A percentile compares a stretch with the other conserved stretches of the same genome.
phyloP scores from a whole-genome alignment of 2,113 vertebrate genomes.

The Mirza zaza region DNA sequence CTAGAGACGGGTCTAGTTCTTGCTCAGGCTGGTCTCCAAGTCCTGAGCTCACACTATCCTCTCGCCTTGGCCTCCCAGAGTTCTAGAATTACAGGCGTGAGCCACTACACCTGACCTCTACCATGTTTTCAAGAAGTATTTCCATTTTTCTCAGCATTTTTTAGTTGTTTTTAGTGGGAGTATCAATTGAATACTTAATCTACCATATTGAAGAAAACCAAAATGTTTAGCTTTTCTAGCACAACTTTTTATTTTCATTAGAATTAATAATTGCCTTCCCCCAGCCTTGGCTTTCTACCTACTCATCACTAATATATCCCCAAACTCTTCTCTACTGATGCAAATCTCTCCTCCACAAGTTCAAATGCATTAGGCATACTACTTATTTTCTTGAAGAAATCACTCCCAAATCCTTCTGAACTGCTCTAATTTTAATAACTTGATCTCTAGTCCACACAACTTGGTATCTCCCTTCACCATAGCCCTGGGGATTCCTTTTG shows the following conservation, averaged over 20 bases:
- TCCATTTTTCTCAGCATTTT: not conserved
- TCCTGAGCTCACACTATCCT: too few species aligned
- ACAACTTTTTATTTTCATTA: not conserved
- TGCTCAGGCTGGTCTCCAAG: too few species aligned
- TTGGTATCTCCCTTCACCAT: not conserved
- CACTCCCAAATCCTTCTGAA: not conserved
- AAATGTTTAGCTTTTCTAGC: not conserved
- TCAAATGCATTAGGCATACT: not conserved
- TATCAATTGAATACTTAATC: not conserved
- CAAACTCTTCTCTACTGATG: not conserved
- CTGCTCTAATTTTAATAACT: not conserved
- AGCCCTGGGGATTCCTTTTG: not conserved
- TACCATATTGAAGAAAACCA: not conserved
- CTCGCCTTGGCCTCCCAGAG: too few species aligned
- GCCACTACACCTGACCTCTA: too few species aligned
- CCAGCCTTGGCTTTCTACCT: not conserved
- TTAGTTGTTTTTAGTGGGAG: not conserved
- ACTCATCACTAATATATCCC: not conserved
- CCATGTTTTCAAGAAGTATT: not conserved
- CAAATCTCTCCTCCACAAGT: not conserved
- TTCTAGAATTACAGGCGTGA: too few species aligned
- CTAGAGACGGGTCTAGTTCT: too few species aligned
- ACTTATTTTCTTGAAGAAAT: conserved; percentile 5
- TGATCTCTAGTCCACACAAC: not conserved
- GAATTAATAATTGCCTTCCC: not conserved